Percentiles rank a stretch among this genome's conserved stretches.
phyloP scores from a whole-genome alignment of 2,113 vertebrate species.

The Callipepla squamata region DNA sequence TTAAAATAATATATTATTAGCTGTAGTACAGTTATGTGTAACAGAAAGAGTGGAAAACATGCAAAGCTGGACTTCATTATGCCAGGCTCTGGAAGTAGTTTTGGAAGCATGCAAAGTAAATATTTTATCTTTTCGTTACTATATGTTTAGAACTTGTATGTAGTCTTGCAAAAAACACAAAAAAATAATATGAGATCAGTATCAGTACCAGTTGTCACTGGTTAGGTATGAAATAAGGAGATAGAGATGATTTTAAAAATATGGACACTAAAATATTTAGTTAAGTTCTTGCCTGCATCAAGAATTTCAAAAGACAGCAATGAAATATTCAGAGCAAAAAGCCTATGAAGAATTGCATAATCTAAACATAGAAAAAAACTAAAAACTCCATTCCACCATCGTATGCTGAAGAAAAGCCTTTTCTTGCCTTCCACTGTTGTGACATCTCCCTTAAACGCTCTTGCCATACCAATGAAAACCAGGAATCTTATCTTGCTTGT shows the following conservation, averaged over 20 bases:
- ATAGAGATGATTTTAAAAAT: neutral
- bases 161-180: neutral
- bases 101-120: neutral
- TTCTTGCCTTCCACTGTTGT: neutral
- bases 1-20: neutral
- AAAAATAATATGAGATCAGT: neutral
- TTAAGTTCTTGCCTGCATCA: neutral
- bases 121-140: neutral
- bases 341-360: neutral
- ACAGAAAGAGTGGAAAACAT: neutral
- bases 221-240: neutral
- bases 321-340: neutral
- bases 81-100: neutral
- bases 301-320: neutral
- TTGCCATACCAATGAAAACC: neutral
- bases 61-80: neutral
- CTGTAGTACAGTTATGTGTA: neutral
- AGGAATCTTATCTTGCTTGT: neutral
- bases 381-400: neutral
- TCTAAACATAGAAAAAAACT: neutral
- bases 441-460: neutral
- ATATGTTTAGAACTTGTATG: neutral
- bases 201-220: neutral
- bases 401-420: neutral
- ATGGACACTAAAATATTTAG: neutral